phyloP scores from a whole-genome alignment of 2,888 invertebrate species.

The Diabrotica balteata region DNA sequence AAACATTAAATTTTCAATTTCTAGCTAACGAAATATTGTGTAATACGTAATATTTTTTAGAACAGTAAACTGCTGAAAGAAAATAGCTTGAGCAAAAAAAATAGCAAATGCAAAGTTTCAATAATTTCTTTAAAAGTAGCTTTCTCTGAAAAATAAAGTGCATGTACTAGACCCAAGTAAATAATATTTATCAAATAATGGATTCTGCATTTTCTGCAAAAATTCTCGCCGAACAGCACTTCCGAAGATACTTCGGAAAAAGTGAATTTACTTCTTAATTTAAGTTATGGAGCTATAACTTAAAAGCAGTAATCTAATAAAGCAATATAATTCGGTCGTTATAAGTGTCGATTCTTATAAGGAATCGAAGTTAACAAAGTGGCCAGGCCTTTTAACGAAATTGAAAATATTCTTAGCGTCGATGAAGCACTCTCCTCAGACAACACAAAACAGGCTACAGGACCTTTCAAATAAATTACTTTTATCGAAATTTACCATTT shows the following conservation, averaged over 20 bases:
- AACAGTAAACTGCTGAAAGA: no score
- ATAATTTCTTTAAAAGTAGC: no score
- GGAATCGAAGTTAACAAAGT: constrained; percentile 57
- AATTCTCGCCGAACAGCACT: constrained; percentile 7
- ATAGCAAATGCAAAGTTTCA: no score
- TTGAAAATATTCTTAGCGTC: constrained; percentile 59
- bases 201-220: constrained; percentile 3
- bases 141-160: no score
- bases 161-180: no score
- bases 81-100: no score
- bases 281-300: constrained; percentile 49
- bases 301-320: constrained; percentile 48
- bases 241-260: constrained; percentile 9
- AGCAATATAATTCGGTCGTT: constrained; percentile 54
- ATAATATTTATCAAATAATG: background rate
- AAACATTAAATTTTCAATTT: no score
- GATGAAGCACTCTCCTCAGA: constrained; percentile 54
- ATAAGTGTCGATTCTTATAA: constrained; percentile 60
- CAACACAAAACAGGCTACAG: constrained; percentile 52
- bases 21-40: no score
- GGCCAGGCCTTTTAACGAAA: constrained; percentile 61
- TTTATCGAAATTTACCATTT: constrained; percentile 54
- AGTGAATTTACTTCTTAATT: constrained; percentile 44
- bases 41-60: no score
- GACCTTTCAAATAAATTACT: constrained; percentile 55